A percentile compares a stretch with the other conserved stretches of the same genome.
Conservation (phyloP, 92 coral and sea anemone species). For the Zoanthus sociatus region DNA sequence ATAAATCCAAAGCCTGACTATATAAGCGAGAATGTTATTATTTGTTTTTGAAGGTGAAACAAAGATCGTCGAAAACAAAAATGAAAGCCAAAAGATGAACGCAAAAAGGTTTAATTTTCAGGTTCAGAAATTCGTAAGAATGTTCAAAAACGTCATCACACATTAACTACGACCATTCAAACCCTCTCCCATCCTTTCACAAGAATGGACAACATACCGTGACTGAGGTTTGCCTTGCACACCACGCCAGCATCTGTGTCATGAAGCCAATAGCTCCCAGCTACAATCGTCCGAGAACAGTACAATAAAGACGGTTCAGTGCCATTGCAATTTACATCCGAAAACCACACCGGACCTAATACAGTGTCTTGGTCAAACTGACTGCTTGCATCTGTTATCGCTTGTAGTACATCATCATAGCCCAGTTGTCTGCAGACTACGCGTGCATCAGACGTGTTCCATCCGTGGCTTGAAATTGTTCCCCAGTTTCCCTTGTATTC, state of each 20-base stretch:
- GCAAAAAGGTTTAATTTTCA: no score
- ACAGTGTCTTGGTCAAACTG: conserved; percentile 5
- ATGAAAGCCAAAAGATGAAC: no score
- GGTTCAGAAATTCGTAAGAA: no score
- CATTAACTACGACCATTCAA: no score
- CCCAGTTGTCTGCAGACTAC: conserved; percentile 43
- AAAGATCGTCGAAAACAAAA: no score
- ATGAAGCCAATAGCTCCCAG: conserved; percentile 33
- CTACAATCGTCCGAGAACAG: conserved; percentile 27
- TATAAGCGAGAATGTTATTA: no score
- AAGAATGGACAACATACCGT: background rate
- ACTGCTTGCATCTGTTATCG: background rate
- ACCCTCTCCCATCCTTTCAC: background rate
- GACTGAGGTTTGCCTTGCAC: conserved; percentile 14
- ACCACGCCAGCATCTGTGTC: conserved; percentile 41
- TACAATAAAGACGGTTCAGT: conserved; percentile 8
- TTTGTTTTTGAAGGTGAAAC: no score
- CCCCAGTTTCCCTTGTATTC: conserved; percentile 42
- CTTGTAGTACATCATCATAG: conserved; percentile 25
- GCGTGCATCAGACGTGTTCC: conserved; percentile 43
- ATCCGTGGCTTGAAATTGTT: background rate
- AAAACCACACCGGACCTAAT: conserved; percentile 27
- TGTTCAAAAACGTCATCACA: no score
- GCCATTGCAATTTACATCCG: conserved; percentile 36
- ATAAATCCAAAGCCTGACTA: no score